A percentile compares a stretch with the other conserved stretches of the same genome.
These are phyloP conservation scores for Julus scandinavius DNA, from an alignment of 2,888 invertebrate species.

Conservation along the genomic window DNA sequence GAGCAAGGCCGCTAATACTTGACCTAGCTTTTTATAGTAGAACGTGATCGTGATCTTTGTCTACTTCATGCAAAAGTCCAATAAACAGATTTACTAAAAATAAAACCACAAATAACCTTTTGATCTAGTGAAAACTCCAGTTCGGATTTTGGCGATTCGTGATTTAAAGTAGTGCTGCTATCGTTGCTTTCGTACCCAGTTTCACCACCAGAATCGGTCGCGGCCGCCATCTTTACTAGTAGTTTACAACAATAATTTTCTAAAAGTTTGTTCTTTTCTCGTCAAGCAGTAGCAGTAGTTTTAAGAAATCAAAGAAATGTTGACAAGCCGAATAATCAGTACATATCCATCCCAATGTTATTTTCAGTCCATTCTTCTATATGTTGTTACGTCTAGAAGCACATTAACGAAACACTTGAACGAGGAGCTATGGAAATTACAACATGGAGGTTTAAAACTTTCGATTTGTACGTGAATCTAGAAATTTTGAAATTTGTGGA, in stretches of 20 bases:
- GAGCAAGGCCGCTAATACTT: constrained; percentile 10
- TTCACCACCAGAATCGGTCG: constrained; percentile 78
- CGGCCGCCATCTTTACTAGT: constrained; percentile 62
- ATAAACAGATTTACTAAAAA: neutral
- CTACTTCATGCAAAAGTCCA: neutral
- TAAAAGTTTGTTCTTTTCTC: neutral
- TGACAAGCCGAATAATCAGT: neutral
- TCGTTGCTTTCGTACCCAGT: constrained; percentile 79
- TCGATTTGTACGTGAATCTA: neutral
- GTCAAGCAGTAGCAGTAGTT: neutral
- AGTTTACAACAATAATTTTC: constrained; percentile 2
- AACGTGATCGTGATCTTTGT: neutral
- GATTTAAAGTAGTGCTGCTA: constrained; percentile 59
- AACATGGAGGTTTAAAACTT: neutral
- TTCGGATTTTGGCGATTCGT: constrained; percentile 57
- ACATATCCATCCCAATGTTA: neutral
- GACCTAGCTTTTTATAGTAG: neutral
- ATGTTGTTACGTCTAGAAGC: too few relatives aligned
- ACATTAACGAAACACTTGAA: too few relatives aligned
- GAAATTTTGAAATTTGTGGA: neutral
- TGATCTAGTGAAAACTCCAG: constrained; percentile 51
- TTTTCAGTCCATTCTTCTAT: neutral
- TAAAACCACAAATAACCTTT: constrained; percentile 44
- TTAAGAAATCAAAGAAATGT: neutral
- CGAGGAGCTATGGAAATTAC: too few relatives aligned